Conservation (phyloP, 2,113 vertebrate species). For the Etheostoma cragini region DNA sequence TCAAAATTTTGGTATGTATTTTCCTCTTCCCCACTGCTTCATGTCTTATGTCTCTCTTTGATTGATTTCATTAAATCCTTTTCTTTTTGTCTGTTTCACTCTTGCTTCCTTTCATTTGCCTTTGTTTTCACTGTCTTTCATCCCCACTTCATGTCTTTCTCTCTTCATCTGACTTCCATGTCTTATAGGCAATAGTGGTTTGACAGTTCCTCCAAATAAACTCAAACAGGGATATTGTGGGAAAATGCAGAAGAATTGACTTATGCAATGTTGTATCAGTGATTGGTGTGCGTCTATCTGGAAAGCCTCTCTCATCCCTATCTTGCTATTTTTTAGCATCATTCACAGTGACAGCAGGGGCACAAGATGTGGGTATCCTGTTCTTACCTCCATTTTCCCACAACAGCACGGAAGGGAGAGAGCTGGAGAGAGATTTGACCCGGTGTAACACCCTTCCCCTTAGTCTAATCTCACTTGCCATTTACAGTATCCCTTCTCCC, state of each 20-base stretch:
- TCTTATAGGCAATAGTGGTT: conserved; percentile 27
- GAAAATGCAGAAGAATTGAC: conserved; percentile 28
- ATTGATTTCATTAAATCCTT: neutral
- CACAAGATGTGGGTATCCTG: conserved; percentile 45
- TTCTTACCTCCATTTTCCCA: conserved; percentile 53
- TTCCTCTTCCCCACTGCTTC: neutral
- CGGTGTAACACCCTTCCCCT: conserved; percentile 5
- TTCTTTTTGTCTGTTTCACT: neutral
- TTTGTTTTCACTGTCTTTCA: conserved; percentile 17
- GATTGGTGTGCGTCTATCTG: conserved; percentile 42
- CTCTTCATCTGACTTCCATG: conserved; percentile 2
- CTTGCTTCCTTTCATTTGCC: neutral
- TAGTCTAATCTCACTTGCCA: conserved; percentile 28
- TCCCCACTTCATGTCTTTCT: conserved; percentile 17
- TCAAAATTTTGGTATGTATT: no score
- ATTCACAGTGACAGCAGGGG: conserved; percentile 49
- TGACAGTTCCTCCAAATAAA: conserved; percentile 30
- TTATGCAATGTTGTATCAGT: conserved; percentile 44
- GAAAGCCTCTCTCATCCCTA: conserved; percentile 39
- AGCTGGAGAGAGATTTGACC: conserved; percentile 34
- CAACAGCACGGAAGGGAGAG: conserved; percentile 27
- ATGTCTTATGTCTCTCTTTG: neutral
- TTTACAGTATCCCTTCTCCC: conserved; percentile 9
- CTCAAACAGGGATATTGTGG: neutral
- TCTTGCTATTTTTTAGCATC: conserved; percentile 59